Base-by-base conservation (phyloP, 2,113 vertebrate species). In the Carassius gibelio region DNA sequence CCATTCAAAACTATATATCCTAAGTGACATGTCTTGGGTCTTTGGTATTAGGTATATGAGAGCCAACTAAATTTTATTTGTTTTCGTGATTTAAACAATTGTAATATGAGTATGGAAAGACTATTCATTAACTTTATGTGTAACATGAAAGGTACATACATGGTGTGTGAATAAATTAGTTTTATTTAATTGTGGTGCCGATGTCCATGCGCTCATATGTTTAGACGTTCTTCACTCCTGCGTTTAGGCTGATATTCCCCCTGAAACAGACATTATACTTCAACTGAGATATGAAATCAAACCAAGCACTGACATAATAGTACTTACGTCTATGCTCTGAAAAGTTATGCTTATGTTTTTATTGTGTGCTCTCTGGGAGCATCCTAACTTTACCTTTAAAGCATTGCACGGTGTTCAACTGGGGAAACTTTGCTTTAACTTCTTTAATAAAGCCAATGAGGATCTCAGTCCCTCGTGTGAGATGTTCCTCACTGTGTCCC, bases 371-470 rank as follows among this genome's bases (percentile, higher is more conserved):
- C 6, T 66, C 26, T 34, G 30, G 42, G 5, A 8, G 48, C 30
- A 21, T 15, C 14, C 3, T 90, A 95, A 94, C 94, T 30, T 4
- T 91, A 95, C 95, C 95, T 95, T 94, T 95, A 71, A 96, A 91
- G 15, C 93, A 91, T 1, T 95, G 91, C 23, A 91, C 83, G 14
- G 79, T 89, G 30, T 91, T 89, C 95, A 94, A 96, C 0, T 0
- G 50, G 42, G 94, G 93, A 69, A 95, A 95, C 68, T 92, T 95
- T 23, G 2, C 86, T 85, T 90, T 84, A 23, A 95, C 90, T 2
- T 0, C 2, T 11, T 88, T 90, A 83, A 94, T 92, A n/a, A 36
- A 92, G 0, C 3, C 0, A 61, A 86, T 78, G 13, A 96, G 91
- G 83, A 96, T 95, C 0, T 77, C 61, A 21, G 92, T 94, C 19